Conservation (phyloP, 2,113 vertebrate genomes). For the Bothrops jararaca region DNA sequence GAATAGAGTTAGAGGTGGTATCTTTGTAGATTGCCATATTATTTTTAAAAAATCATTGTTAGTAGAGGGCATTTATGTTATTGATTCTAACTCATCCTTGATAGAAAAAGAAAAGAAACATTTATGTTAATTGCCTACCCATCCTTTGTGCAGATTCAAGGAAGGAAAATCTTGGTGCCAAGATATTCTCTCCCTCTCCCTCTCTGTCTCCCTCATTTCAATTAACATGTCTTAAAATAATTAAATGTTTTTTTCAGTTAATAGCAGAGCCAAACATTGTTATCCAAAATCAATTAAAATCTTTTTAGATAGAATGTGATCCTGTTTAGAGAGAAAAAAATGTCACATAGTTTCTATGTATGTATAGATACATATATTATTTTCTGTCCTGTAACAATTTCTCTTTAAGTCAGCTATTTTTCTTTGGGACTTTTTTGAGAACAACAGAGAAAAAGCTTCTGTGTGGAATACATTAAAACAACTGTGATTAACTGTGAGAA, state of each 20-base stretch:
- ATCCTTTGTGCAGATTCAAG: neutral
- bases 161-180: neutral
- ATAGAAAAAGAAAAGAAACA: neutral
- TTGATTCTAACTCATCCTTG: neutral
- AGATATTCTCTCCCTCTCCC: neutral
- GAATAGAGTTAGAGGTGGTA: neutral
- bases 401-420: conserved; percentile 45
- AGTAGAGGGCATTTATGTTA: neutral
- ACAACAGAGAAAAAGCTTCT: conserved; percentile 35
- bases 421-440: conserved; percentile 36
- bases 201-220: neutral
- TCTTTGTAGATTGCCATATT: neutral
- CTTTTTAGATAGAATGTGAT: neutral
- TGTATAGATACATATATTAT: neutral
- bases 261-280: neutral
- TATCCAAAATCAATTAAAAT: neutral
- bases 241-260: neutral
- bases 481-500: conserved; percentile 30
- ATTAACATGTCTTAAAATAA: neutral
- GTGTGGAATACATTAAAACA: conserved; percentile 38
- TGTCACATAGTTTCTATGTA: neutral
- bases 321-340: neutral
- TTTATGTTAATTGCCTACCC: neutral
- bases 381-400: neutral
- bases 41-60: neutral